phyloP scores from a whole-genome alignment of 2,113 vertebrate genomes.

The Calidris pugnax region DNA sequence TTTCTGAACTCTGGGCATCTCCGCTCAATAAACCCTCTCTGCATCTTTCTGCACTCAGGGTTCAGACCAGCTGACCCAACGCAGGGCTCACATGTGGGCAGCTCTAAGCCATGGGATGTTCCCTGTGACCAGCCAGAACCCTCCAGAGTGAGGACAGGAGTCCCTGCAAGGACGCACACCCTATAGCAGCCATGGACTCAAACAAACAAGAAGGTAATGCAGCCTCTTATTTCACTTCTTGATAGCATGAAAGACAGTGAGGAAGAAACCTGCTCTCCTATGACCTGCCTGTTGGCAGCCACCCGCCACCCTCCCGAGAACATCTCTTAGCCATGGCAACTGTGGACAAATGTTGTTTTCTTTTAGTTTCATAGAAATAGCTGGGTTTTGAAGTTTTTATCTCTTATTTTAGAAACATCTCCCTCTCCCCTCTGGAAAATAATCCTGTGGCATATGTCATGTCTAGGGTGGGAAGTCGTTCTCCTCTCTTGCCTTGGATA shows the following conservation, averaged over 20 bases:
- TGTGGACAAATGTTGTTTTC: neutral
- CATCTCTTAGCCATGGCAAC: neutral
- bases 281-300: neutral
- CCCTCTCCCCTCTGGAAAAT: neutral
- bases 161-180: constrained; percentile 33
- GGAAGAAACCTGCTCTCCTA: neutral
- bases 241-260: neutral
- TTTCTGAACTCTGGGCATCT: neutral
- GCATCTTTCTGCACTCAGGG: constrained; percentile 71
- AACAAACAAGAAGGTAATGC: constrained; percentile 76
- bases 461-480: neutral
- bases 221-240: constrained; percentile 36
- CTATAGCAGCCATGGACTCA: constrained; percentile 72
- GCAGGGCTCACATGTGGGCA: constrained; percentile 63
- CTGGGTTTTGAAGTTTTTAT: neutral
- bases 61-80: constrained; percentile 54
- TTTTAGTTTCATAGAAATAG: neutral
- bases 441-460: neutral
- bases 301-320: neutral
- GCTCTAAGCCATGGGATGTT: constrained; percentile 60
- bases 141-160: constrained; percentile 64
- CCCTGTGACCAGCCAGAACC: constrained; percentile 62
- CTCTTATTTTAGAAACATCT: neutral
- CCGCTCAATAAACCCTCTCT: constrained; percentile 62
- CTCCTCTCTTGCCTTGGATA: neutral